These are phyloP conservation scores for Minunthozetes semirufus DNA, from an alignment of 2,888 invertebrate genomes.

Conservation along the genomic window DNA sequence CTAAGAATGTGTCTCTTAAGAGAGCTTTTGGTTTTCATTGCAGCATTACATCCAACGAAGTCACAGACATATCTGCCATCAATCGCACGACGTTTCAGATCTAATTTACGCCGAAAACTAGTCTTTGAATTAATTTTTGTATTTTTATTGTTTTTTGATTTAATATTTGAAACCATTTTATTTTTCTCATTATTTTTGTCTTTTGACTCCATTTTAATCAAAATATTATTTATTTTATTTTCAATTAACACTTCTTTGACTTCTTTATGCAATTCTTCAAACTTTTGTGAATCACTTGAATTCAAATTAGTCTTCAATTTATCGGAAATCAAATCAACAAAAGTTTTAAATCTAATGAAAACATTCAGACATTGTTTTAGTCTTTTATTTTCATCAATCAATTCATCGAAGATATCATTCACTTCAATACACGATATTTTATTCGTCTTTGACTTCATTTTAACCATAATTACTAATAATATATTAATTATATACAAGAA, in stretches of 20 bases:
- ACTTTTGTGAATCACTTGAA: not conserved
- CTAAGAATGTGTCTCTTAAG: too few relatives aligned
- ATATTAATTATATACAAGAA: too few relatives aligned
- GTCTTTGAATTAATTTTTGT: too few relatives aligned
- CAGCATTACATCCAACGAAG: too few relatives aligned
- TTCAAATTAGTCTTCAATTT: not conserved
- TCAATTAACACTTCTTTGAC: not conserved
- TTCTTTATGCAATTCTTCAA: not conserved
- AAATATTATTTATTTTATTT: not conserved
- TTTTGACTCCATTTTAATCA: not conserved
- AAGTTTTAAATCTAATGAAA: not conserved
- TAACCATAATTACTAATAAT: too few relatives aligned
- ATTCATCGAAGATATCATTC: not conserved
- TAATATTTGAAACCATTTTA: too few relatives aligned
- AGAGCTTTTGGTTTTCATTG: too few relatives aligned
- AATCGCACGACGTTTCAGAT: too few relatives aligned
- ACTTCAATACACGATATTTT: not conserved
- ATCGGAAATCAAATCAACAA: not conserved
- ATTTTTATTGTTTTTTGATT: too few relatives aligned
- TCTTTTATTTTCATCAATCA: not conserved
- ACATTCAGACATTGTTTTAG: not conserved
- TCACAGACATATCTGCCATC: too few relatives aligned
- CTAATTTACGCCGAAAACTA: too few relatives aligned
- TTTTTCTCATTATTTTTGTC: not conserved
- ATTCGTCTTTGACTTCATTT: too few relatives aligned